Evolutionary conservation across 1,140 invertebrate species (phyloP), one percentile per base, ranked within the genome.

Genomic region (Brachystomella parvula): DNA sequence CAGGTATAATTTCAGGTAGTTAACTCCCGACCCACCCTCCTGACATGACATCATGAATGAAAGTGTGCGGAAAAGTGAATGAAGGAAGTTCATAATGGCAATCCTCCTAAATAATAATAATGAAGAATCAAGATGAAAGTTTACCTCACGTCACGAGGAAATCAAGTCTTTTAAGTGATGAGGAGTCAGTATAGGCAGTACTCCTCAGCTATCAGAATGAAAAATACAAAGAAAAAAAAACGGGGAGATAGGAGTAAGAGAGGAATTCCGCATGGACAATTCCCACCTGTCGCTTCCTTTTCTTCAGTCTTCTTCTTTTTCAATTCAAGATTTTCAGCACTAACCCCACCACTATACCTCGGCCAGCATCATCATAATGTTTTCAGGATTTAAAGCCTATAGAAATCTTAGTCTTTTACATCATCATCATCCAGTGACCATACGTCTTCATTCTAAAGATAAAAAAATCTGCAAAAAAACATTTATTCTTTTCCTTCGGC

Each of bases 261-360:
- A 64, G 65, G 60, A 61, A 66, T 66, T 66, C 65, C 59, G 59
- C 60, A 53, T 61, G 60, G 58, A 35, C 59, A 62, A 62, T 53
- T 61, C 58, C 65, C 65, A 66, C 65, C 65, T 66, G 65, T 66
- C 65, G 58, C 65, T 66, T 66, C 65, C 53, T 62, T 35, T 53
- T 65, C 64, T 31, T 47, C 24, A 32, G 17, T 61, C 32, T 61
- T 66, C 47, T 53, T 66, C 58, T 33, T n/a, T 28, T 15, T 31
- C 33, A 24, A n/a, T 62, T 35, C 30, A 47, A n/a, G n/a, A n/a
- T n/a, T n/a, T n/a, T n/a, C n/a, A n/a, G n/a, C n/a, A n/a, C n/a
- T n/a, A n/a, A n/a, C n/a, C 24, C 49, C 12, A 9, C 49, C 12
- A 15, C 49, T 9, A 12, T n/a, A n/a, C 24, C 49, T 6, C 12